Base-by-base conservation (phyloP, 2,888 invertebrate species). In the Drosophila subsilvestris region DNA sequence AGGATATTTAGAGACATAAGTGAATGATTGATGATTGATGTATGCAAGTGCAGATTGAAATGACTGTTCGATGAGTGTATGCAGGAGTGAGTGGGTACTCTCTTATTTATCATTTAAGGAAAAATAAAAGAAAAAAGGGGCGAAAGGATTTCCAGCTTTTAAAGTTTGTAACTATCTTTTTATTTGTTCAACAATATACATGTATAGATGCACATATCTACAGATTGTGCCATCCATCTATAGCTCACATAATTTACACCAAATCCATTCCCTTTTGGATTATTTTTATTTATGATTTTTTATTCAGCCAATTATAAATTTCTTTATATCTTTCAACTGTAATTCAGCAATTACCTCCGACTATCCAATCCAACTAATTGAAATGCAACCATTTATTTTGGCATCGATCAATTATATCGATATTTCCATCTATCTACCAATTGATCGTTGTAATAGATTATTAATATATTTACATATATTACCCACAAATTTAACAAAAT, bases 1-100 rank as follows among this genome's bases (percentile, higher is more conserved):
- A 63, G 7, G 47, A 48, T 37, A 27, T 61, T 10, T 50, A 32
- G 37, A 49, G 18, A 37, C 14, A 61, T 50, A 58, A 68, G 45
- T 61, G 50, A 61, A 37, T 45, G 50, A 58, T 68, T 37, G 44
- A 71, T 79, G 60, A 48, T 63, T 56, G 58, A 37, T 37, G 22
- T 22, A 22, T 22, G 37, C 12, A 37, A n/a, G n/a, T n/a, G 22
- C 65, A 56, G 63, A 14, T 1, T 27, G 59, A 43, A 9, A 44
- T 48, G 14, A 7, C 27, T 71, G 37, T 45, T 9, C 3, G 51
- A 9, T 22, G 20, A 20, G 2, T 45, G 43, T 48, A 20, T 10
- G 37, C 5, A 12, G 25, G n/a, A n/a, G n/a, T n/a, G n/a, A n/a
- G 27, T 29, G 18, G 27, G 10, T 53, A 22, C 22, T 22, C 12